phyloP scores from a whole-genome alignment of 2,113 vertebrate species.

The Dasypus novemcinctus region DNA sequence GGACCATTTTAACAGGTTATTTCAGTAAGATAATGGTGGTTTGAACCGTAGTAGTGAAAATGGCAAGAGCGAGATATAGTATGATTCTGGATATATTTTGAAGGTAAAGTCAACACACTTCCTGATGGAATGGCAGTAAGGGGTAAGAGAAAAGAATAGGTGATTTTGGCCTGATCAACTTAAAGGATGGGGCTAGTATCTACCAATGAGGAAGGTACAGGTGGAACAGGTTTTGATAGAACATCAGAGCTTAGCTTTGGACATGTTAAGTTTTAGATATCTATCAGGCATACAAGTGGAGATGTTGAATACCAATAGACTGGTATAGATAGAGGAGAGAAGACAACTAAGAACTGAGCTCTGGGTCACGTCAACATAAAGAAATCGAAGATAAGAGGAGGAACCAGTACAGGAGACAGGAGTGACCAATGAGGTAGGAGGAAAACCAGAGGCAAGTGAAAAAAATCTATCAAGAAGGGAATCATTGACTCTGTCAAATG shows the following conservation, averaged over 20 bases:
- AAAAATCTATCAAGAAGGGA: background rate
- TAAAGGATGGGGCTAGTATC: background rate
- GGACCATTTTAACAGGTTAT: background rate
- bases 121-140: background rate
- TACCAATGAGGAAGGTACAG: background rate
- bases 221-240: background rate
- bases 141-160: background rate
- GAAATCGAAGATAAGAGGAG: background rate
- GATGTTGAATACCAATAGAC: background rate
- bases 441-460: background rate
- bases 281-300: background rate
- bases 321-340: background rate
- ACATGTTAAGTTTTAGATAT: background rate
- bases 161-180: background rate
- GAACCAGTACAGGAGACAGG: background rate
- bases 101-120: background rate
- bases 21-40: background rate
- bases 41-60: background rate
- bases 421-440: background rate
- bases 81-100: background rate
- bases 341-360: background rate
- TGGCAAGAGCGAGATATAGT: background rate
- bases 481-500: background rate
- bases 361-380: background rate
- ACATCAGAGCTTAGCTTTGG: background rate